phyloP scores from a whole-genome alignment of 2,113 vertebrate species.

The Ascaphus truei region DNA sequence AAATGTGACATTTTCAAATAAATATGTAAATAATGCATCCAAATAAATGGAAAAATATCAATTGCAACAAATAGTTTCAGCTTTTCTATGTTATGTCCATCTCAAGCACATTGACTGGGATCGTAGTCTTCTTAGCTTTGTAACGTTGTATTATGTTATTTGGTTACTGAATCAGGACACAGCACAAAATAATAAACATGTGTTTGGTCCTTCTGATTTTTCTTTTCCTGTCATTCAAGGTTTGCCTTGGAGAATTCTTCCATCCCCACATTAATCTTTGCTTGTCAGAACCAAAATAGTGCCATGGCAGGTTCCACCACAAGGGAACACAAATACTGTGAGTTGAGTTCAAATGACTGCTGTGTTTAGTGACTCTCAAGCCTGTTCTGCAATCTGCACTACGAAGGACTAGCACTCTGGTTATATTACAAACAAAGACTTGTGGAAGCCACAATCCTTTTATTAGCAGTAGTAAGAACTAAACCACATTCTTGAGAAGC shows the following conservation, averaged over 20 bases:
- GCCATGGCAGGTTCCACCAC: not conserved
- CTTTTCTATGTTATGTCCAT: no score
- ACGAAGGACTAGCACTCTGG: conserved; percentile 1
- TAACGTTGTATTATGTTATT: not conserved
- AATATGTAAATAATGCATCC: no score
- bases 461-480: not conserved
- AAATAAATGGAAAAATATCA: no score
- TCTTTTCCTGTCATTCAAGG: conserved; percentile 12
- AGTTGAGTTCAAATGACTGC: conserved; percentile 13
- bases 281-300: conserved; percentile 9
- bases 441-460: not conserved
- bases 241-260: not conserved
- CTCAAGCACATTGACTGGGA: no score
- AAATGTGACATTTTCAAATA: no score
- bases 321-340: not conserved
- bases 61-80: no score
- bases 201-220: conserved; percentile 16
- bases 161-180: conserved; percentile 2
- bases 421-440: not conserved
- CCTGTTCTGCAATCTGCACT: not conserved
- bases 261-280: conserved; percentile 26
- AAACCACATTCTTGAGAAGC: not conserved
- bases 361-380: not conserved
- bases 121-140: no score
- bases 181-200: conserved; percentile 18